Conservation (phyloP, 2,888 invertebrate species). For the Synanthedon andrenaeformis region DNA sequence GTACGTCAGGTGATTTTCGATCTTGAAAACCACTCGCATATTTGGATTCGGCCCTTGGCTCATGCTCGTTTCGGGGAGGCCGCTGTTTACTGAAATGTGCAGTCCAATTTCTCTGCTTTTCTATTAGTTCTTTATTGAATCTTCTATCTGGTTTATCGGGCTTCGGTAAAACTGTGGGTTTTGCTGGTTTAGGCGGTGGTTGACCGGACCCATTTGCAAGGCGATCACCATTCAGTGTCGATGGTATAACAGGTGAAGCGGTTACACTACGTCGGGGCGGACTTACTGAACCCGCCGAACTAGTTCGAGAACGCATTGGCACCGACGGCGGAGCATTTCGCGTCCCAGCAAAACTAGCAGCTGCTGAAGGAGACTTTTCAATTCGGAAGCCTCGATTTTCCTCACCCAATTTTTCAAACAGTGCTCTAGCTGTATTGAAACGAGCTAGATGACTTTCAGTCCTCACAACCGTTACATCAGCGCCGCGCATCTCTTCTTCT, state of each 20-base stretch:
- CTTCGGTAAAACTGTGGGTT: constrained; percentile 74
- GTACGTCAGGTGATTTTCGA: constrained; percentile 47
- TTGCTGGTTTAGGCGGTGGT: constrained; percentile 56
- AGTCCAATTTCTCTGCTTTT: constrained; percentile 93
- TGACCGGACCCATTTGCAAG: constrained; percentile 58
- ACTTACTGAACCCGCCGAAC: constrained; percentile 76
- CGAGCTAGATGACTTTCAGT: constrained; percentile 91
- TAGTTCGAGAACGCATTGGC: constrained; percentile 73
- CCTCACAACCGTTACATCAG: constrained; percentile 80
- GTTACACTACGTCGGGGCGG: constrained; percentile 67
- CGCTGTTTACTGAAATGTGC: constrained; percentile 88
- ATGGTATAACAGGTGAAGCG: constrained; percentile 54
- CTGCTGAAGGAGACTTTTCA: constrained; percentile 71
- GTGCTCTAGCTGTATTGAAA: constrained; percentile 90
- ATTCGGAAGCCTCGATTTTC: constrained; percentile 74
- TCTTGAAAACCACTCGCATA: constrained; percentile 42
- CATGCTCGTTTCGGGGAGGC: constrained; percentile 42
- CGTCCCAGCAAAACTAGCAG: constrained; percentile 67
- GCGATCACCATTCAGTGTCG: constrained; percentile 45
- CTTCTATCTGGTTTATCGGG: constrained; percentile 88
- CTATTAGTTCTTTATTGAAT: constrained; percentile 87
- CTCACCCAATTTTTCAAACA: constrained; percentile 90
- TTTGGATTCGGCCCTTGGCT: constrained; percentile 34
- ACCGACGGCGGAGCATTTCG: constrained; percentile 63
- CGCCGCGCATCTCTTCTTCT: constrained; percentile 63